A percentile compares a stretch with the other conserved stretches of the same genome.
Conservation (phyloP, 2,113 vertebrate species). For the Oenanthe melanoleuca region DNA sequence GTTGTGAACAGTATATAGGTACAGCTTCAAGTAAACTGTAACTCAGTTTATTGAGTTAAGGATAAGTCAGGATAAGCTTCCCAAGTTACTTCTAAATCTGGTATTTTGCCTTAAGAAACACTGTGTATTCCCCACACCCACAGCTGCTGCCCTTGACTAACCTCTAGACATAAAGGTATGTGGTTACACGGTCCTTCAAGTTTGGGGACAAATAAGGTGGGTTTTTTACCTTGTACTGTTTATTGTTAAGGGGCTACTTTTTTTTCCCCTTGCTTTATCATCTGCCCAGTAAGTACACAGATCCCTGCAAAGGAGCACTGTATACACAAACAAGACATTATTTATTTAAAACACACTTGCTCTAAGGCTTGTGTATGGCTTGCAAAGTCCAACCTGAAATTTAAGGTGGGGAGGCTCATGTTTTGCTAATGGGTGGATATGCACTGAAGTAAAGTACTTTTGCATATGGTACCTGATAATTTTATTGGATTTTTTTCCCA, state of each 20-base stretch:
- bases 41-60: background rate
- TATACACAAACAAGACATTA: constrained; percentile 44
- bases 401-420: constrained; percentile 13
- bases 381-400: constrained; percentile 23
- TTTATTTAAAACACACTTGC: constrained; percentile 62
- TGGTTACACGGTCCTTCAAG: background rate
- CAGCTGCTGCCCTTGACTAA: constrained; percentile 46
- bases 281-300: background rate
- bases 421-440: background rate
- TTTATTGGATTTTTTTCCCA: background rate
- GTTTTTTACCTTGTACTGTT: constrained; percentile 31
- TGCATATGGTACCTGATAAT: background rate
- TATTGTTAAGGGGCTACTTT: constrained; percentile 2
- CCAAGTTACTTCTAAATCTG: background rate
- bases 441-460: background rate
- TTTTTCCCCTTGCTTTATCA: constrained; percentile 7
- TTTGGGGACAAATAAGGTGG: constrained; percentile 60
- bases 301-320: background rate
- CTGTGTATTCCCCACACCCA: background rate
- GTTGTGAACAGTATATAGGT: background rate
- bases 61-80: background rate
- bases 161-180: constrained; percentile 45
- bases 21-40: background rate
- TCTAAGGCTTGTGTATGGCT: constrained; percentile 26
- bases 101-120: background rate